Evolutionary conservation across 2,113 vertebrate species (phyloP).

Genomic region (Coryphaenoides rupestris): DNA sequence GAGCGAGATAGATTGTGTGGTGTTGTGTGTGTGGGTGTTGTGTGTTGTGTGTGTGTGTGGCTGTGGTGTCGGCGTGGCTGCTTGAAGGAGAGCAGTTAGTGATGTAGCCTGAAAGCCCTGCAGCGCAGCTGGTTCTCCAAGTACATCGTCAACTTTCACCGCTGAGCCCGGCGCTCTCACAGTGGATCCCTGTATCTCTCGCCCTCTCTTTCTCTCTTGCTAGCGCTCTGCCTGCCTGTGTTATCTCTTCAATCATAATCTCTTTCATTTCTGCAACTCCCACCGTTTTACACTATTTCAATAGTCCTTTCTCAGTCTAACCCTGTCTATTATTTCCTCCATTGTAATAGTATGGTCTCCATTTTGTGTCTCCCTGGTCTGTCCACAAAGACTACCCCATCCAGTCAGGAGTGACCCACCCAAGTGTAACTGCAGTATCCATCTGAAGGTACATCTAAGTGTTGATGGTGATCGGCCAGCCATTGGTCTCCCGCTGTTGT

Average conservation of each 20-base stretch:
- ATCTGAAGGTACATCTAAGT: too few species aligned
- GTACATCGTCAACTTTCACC: conserved; percentile 68
- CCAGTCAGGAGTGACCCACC: too few species aligned
- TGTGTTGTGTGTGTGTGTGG: too few species aligned
- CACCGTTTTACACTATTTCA: neutral
- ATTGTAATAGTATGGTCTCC: too few species aligned
- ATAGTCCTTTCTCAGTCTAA: neutral
- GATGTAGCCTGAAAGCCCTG: conserved; percentile 71
- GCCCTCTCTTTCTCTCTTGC: conserved; percentile 6
- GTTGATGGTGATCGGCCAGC: conserved; percentile 28
- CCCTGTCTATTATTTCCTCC: too few species aligned
- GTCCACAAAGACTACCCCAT: too few species aligned
- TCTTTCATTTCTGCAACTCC: neutral
- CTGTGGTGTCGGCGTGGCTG: too few species aligned
- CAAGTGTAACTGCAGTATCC: neutral
- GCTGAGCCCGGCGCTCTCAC: conserved; percentile 58
- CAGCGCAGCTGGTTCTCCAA: conserved; percentile 70
- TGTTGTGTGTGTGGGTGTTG: too few species aligned
- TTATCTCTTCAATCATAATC: neutral
- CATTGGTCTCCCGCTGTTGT: conserved; percentile 26
- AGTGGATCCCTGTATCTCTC: neutral
- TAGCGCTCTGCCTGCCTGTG: neutral
- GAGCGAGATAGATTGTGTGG: too few species aligned
- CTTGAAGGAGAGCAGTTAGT: too few species aligned
- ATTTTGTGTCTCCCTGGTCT: too few species aligned